phyloP scores from a whole-genome alignment of 2,113 vertebrate genomes.

The Prietella phreatophila region DNA sequence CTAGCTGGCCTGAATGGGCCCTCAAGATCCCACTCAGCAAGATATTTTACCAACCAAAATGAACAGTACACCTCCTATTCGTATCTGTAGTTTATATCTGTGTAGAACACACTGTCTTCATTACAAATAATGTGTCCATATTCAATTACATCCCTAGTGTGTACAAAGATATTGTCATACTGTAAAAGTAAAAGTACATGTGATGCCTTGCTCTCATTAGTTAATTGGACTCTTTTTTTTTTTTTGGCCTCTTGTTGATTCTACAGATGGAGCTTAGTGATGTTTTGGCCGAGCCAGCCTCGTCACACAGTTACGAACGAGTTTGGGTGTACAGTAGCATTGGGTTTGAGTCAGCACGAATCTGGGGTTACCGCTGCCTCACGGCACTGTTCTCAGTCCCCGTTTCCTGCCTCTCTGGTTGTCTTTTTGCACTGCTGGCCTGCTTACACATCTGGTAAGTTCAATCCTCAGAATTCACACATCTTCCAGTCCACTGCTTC shows the following conservation, averaged over 20 bases:
- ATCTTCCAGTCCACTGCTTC: neutral
- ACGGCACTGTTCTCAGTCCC: constrained; percentile 73
- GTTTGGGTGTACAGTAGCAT: constrained; percentile 75
- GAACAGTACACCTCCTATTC: neutral
- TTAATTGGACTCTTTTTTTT: neutral
- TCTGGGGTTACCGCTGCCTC: constrained; percentile 76
- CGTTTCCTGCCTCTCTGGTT: constrained; percentile 70
- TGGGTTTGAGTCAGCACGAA: constrained; percentile 69
- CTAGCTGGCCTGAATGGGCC: neutral
- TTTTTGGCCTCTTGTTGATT: neutral
- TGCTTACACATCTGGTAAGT: constrained; percentile 78
- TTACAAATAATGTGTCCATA: neutral
- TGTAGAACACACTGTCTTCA: neutral
- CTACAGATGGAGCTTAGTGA: constrained; percentile 75
- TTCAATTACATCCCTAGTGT: neutral
- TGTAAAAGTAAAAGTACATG: neutral
- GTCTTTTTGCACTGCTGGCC: constrained; percentile 71
- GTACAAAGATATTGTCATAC: neutral
- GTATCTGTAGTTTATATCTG: neutral
- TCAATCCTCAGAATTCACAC: neutral
- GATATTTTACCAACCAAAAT: neutral
- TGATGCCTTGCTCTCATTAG: neutral
- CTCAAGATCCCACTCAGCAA: neutral
- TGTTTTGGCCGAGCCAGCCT: constrained; percentile 70
- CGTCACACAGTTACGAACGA: constrained; percentile 67